A percentile compares a stretch with the other conserved stretches of the same genome.
phyloP scores from a whole-genome alignment of 2,113 vertebrate genomes.

The Panurus biarmicus region DNA sequence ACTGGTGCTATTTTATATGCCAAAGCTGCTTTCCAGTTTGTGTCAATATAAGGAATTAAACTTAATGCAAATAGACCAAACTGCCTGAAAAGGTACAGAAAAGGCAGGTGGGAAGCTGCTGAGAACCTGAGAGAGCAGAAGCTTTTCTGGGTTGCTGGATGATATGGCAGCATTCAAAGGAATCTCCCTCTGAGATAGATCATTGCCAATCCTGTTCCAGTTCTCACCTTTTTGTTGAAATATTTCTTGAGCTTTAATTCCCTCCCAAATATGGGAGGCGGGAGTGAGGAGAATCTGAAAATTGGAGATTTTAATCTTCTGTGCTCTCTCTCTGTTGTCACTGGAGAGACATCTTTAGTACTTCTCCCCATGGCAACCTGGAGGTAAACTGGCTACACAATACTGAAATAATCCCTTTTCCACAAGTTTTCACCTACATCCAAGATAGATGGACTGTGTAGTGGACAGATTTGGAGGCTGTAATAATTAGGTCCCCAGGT shows the following conservation, averaged over 20 bases:
- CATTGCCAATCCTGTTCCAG: background rate
- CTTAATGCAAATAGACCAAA: background rate
- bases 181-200: background rate
- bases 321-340: background rate
- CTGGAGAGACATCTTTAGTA: background rate
- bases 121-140: background rate
- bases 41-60: background rate
- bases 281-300: background rate
- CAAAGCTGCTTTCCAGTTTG: background rate
- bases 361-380: background rate
- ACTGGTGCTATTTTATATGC: background rate
- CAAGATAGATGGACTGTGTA: background rate
- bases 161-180: background rate
- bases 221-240: background rate
- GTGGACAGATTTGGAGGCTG: background rate
- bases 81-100: background rate
- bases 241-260: background rate
- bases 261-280: background rate
- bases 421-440: background rate
- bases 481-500: background rate
- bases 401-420: background rate
- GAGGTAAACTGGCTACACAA: background rate
- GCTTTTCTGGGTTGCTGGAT: background rate
- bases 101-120: background rate
- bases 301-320: background rate